phyloP scores from a whole-genome alignment of 37 sponge, comb jelly and placozoan genomes.

The Corticium candelabrum region DNA sequence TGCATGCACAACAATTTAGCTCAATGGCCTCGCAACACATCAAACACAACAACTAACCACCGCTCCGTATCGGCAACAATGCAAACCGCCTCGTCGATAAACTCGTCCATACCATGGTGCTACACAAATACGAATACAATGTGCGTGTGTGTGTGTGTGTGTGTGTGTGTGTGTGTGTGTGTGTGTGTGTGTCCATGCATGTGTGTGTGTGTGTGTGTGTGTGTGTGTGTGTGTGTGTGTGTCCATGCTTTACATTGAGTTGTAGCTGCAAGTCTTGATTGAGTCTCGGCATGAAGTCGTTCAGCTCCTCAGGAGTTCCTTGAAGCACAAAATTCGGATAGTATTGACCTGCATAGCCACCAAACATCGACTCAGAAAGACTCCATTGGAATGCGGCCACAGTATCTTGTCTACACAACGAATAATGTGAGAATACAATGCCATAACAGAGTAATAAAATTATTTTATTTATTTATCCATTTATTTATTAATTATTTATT shows the following conservation, averaged over 20 bases:
- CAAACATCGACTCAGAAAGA: neutral
- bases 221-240: too few species aligned
- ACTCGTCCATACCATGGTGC: neutral
- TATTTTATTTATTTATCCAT: too few species aligned
- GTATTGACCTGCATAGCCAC: neutral
- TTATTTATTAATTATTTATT: too few species aligned
- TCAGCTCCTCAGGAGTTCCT: neutral
- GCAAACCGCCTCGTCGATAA: conserved; percentile 1
- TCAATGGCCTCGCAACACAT: neutral
- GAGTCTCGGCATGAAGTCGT: neutral
- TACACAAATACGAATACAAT: neutral
- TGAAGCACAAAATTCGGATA: neutral
- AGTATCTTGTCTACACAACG: too few species aligned
- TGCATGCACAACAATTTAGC: neutral
- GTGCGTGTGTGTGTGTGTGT: too few species aligned
- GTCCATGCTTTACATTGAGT: too few species aligned
- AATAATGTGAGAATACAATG: too few species aligned
- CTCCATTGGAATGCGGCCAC: too few species aligned
- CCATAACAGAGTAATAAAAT: too few species aligned
- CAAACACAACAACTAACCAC: neutral
- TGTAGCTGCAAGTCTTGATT: neutral
- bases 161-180: too few species aligned
- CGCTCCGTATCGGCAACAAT: neutral
- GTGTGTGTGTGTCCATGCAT: too few species aligned
- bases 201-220: too few species aligned